phyloP scores from a whole-genome alignment of 2,888 invertebrate genomes.

The Pseudococcus viburni region DNA sequence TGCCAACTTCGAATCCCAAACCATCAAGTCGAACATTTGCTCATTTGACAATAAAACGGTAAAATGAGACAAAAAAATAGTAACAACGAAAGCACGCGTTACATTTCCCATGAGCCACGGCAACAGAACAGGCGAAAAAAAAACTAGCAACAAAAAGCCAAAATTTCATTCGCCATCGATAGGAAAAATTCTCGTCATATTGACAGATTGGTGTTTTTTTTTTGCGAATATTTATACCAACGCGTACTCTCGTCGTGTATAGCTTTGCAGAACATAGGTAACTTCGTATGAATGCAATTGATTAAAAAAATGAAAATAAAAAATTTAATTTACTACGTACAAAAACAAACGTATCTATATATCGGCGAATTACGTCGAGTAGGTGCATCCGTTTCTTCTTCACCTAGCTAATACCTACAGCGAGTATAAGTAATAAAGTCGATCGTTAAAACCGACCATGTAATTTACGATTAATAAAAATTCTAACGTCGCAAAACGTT shows the following conservation, averaged over 20 bases:
- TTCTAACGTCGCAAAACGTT: background rate
- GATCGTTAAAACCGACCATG: background rate
- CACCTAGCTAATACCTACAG: background rate
- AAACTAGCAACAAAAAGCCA: background rate
- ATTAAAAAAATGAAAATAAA: background rate
- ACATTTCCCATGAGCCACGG: constrained; percentile 30
- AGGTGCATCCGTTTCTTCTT: background rate
- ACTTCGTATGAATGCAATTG: too few species aligned
- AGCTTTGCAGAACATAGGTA: too few species aligned
- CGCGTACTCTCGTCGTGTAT: background rate
- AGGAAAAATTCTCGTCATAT: background rate
- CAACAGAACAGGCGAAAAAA: background rate
- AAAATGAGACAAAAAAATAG: constrained; percentile 6
- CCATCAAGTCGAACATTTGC: constrained; percentile 25
- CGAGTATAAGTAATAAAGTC: background rate
- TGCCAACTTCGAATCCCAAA: background rate
- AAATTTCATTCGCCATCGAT: background rate
- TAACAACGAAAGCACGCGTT: constrained; percentile 31
- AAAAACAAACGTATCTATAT: background rate
- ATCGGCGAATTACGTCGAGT: background rate
- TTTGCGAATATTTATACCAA: background rate
- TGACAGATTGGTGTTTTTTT: background rate
- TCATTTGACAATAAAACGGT: constrained; percentile 42
- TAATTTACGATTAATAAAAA: constrained; percentile 30
- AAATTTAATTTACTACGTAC: background rate